These are phyloP conservation scores for Noctuana brunneofusca DNA, from an alignment of 2,888 invertebrate genomes.

Conservation along the genomic window DNA sequence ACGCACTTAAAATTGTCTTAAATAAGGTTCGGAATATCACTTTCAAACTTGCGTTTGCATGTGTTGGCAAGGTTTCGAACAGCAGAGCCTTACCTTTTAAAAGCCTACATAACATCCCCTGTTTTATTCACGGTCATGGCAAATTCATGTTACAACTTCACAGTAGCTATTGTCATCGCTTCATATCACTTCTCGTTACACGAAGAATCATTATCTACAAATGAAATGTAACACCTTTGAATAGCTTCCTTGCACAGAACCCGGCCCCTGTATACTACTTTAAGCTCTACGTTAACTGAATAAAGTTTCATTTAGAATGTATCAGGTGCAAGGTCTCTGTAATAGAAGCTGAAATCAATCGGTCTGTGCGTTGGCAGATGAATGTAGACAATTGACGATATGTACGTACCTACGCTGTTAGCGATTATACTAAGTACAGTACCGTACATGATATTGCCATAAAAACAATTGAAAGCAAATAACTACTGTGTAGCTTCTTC, in stretches of 20 bases:
- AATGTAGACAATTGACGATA: constrained; percentile 14
- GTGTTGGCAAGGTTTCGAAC: too few relatives aligned
- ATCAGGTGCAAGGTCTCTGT: constrained; percentile 1
- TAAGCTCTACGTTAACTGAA: neutral
- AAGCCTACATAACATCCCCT: too few relatives aligned
- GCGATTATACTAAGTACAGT: constrained; percentile 1
- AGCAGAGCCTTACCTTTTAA: too few relatives aligned
- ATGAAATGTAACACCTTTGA: constrained; percentile 6
- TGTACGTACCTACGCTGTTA: neutral
- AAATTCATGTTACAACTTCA: neutral
- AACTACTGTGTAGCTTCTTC: too few relatives aligned
- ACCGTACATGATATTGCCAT: neutral
- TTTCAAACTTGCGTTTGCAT: too few relatives aligned
- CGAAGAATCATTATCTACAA: neutral
- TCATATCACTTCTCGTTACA: neutral
- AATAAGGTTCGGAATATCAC: too few relatives aligned
- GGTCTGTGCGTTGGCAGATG: constrained; percentile 19
- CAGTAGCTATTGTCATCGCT: neutral
- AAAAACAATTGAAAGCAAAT: too few relatives aligned
- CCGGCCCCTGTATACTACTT: neutral
- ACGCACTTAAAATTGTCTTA: too few relatives aligned
- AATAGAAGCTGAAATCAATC: constrained; percentile 23
- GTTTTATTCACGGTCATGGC: too few relatives aligned
- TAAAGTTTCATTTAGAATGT: neutral
- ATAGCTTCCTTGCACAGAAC: neutral